phyloP scores from a whole-genome alignment of 2,113 vertebrate species.

The Rhinopomastus cyanomelas region DNA sequence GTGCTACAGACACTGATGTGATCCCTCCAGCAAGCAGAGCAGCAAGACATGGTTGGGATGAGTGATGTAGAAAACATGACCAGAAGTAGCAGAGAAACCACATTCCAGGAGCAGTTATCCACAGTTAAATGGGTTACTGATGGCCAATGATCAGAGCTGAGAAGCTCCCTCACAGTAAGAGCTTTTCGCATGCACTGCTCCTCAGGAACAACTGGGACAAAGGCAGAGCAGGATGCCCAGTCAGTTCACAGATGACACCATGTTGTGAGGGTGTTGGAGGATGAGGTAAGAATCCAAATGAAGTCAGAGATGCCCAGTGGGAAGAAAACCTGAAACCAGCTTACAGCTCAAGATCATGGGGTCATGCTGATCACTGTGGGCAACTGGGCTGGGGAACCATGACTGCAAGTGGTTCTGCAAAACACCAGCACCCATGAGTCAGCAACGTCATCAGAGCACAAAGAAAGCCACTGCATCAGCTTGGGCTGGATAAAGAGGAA shows the following conservation, averaged over 20 bases:
- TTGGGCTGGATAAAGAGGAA: slow-evolving; percentile 40
- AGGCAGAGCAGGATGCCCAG: background rate
- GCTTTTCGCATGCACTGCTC: fast-evolving
- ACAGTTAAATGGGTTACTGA: background rate
- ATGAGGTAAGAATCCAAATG: background rate
- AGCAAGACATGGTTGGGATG: background rate
- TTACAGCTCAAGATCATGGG: background rate
- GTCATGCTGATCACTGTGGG: fast-evolving
- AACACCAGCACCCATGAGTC: slow-evolving; percentile 29
- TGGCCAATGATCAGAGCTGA: background rate
- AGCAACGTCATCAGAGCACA: background rate
- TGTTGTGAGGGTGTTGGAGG: background rate
- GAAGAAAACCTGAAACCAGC: background rate
- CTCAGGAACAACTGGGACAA: background rate
- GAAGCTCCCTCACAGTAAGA: background rate
- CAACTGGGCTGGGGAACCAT: background rate
- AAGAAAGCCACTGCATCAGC: background rate
- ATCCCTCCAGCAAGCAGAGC: background rate
- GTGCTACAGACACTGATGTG: fast-evolving
- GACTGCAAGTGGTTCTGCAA: background rate
- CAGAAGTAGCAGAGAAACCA: background rate
- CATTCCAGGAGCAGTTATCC: background rate
- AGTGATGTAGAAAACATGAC: background rate
- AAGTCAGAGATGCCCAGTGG: background rate
- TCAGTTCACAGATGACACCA: background rate